Percentiles rank a stretch among this genome's conserved stretches.
phyloP scores from a whole-genome alignment of 2,797 vertebrate species.

The Mus caroli region DNA sequence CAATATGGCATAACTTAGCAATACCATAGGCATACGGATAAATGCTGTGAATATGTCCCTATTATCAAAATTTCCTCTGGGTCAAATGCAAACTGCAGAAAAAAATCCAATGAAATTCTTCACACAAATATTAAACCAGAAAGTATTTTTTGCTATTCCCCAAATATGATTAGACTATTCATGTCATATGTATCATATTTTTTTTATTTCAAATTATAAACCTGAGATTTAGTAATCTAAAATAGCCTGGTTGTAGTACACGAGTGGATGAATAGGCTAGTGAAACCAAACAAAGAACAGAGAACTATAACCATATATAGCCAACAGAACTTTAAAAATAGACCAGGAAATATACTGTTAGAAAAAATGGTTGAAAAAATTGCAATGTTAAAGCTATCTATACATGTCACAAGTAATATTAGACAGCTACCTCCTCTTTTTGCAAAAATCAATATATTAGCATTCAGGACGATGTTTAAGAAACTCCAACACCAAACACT shows the following conservation, averaged over 20 bases:
- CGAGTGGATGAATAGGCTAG: not conserved
- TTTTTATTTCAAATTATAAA: not conserved
- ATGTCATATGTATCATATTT: not conserved
- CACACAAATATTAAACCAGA: not conserved
- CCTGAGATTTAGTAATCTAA: no score
- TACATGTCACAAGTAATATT: not conserved
- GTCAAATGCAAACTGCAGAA: accelerated
- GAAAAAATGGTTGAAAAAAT: not conserved
- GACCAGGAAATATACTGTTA: not conserved
- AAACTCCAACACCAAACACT: not conserved
- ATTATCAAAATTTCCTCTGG: not conserved
- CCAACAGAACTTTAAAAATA: not conserved
- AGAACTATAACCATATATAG: not conserved
- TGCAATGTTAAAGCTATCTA: not conserved
- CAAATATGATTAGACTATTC: not conserved
- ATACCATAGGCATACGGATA: not conserved
- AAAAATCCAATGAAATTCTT: not conserved
- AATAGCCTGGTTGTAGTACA: not conserved
- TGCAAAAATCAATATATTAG: not conserved
- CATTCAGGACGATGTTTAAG: not conserved
- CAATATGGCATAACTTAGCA: not conserved
- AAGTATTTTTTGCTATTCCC: not conserved
- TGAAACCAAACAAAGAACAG: not conserved
- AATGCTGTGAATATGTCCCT: not conserved
- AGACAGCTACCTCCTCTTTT: not conserved